Evolutionary conservation across 2,797 vertebrate genomes (phyloP).

Genomic region (Girardinus metallicus): DNA sequence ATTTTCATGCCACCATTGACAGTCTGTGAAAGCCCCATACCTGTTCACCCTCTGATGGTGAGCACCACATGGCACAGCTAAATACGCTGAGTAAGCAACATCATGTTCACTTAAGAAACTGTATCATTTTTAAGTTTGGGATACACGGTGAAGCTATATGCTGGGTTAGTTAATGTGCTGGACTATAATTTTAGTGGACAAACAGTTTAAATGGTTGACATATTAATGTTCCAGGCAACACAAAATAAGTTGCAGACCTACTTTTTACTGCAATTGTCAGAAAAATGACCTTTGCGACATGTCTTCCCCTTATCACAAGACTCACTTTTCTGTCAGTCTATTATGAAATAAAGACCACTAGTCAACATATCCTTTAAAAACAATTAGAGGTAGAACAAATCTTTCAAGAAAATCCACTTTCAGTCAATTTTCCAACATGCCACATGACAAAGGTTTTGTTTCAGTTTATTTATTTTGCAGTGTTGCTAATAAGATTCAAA

Average conservation of each 20-base stretch:
- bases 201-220: too few species aligned
- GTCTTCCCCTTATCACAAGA: too few species aligned
- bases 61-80: background rate
- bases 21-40: background rate
- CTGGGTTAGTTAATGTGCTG: background rate
- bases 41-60: background rate
- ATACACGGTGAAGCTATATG: background rate
- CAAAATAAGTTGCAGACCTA: background rate
- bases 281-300: background rate
- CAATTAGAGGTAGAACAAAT: background rate
- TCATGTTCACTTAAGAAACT: background rate
- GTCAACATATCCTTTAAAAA: background rate
- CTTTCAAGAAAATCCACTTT: background rate
- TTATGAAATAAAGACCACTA: background rate
- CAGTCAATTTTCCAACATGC: background rate
- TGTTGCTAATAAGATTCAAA: background rate
- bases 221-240: background rate
- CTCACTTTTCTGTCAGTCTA: too few species aligned
- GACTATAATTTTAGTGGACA: background rate
- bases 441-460: slow-evolving; percentile 1
- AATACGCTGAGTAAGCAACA: background rate
- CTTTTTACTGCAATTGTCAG: background rate
- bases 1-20: background rate
- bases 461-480: background rate
- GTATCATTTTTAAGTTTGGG: background rate